Percentiles rank a stretch among this genome's conserved stretches.
Conservation (phyloP, 1,140 invertebrate species). For the Drosophila littoralis region DNA sequence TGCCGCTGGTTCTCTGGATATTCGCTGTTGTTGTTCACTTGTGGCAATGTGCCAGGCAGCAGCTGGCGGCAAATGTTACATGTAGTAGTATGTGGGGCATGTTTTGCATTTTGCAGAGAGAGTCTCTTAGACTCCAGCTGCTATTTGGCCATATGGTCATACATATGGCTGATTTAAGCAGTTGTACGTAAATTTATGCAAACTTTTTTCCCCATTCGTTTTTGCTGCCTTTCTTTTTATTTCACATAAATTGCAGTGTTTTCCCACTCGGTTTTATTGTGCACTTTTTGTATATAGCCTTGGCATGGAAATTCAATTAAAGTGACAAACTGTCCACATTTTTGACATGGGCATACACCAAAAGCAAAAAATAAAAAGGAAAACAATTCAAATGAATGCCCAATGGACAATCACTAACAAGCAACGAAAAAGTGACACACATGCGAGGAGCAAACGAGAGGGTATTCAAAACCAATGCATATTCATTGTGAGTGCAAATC, state of each 20-base stretch:
- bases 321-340: constrained; percentile 81
- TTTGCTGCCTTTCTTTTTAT: constrained; percentile 25
- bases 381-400: constrained; percentile 74
- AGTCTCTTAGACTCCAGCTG: constrained; percentile 13
- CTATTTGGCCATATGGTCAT: constrained; percentile 22
- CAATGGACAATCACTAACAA: constrained; percentile 72
- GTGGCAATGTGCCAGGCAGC: constrained; percentile 40
- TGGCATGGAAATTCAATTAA: constrained; percentile 81
- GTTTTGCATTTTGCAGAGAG: constrained; percentile 61
- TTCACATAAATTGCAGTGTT: constrained; percentile 60
- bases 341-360: constrained; percentile 70
- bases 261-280: constrained; percentile 36
- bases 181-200: constrained; percentile 69
- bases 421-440: constrained; percentile 36
- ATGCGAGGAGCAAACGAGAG: background rate
- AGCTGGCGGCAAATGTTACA: constrained; percentile 54
- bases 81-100: constrained; percentile 44
- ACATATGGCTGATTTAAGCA: constrained; percentile 66
- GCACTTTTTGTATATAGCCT: constrained; percentile 40
- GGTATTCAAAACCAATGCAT: constrained; percentile 19
- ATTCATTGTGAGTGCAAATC: constrained; percentile 35
- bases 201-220: constrained; percentile 34
- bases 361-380: constrained; percentile 13
- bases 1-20: constrained; percentile 48
- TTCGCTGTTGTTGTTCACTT: constrained; percentile 18